These are phyloP conservation scores for Percopsis transmontana DNA, from an alignment of 2,113 vertebrate genomes.

Conservation along the genomic window DNA sequence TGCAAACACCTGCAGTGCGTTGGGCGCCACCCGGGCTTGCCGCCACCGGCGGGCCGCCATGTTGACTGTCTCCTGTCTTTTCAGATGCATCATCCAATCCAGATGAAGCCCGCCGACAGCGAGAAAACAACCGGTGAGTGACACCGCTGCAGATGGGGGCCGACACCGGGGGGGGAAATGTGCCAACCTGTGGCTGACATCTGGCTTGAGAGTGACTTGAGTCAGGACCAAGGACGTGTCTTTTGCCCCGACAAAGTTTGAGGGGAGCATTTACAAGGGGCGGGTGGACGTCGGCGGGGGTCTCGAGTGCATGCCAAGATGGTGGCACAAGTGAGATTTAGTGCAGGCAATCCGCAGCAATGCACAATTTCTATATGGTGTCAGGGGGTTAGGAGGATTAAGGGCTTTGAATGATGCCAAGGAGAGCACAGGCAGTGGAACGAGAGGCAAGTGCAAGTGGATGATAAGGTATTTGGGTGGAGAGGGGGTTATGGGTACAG, in stretches of 20 bases:
- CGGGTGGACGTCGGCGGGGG: not conserved
- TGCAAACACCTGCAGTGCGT: constrained; percentile 7
- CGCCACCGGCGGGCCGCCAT: not conserved
- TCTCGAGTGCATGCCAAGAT: constrained; percentile 25
- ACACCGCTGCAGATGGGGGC: constrained; percentile 12
- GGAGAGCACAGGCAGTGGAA: constrained; percentile 29
- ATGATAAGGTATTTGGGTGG: constrained; percentile 41
- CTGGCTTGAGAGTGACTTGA: too few relatives aligned
- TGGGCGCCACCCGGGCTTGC: not conserved
- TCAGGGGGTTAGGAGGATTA: constrained; percentile 51
- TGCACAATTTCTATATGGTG: constrained; percentile 44
- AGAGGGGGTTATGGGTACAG: constrained; percentile 28
- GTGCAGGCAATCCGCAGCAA: constrained; percentile 37
- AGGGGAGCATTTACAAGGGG: not conserved
- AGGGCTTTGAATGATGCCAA: constrained; percentile 45
- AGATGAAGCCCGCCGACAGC: constrained; percentile 98
- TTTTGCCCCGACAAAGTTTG: not conserved
- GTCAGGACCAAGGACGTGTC: not conserved
- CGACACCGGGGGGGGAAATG: not conserved
- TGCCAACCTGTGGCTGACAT: not conserved
- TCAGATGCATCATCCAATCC: constrained; percentile 99
- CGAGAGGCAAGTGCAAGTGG: constrained; percentile 38
- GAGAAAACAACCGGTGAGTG: constrained; percentile 96
- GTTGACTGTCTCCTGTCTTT: constrained; percentile 40
- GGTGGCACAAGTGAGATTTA: constrained; percentile 2